phyloP scores from a whole-genome alignment of 2,113 vertebrate species.

The Panthera tigris region DNA sequence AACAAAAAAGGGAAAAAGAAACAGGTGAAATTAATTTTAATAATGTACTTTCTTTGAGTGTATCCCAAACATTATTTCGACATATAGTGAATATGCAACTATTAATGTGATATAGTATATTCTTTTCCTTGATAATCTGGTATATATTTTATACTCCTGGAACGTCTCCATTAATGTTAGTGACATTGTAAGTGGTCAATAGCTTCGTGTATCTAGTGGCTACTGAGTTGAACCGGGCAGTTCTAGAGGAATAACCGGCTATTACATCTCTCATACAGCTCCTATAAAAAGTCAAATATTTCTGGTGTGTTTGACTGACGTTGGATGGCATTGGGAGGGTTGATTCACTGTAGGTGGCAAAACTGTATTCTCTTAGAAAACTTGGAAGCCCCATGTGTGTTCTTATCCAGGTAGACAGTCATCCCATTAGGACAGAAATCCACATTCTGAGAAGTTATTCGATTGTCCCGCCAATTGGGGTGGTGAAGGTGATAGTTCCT shows the following conservation, averaged over 20 bases:
- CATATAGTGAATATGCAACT: not conserved
- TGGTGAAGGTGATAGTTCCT: not conserved
- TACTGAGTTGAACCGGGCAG: not conserved
- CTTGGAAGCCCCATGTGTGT: not conserved
- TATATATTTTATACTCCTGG: not conserved
- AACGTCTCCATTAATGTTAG: not conserved
- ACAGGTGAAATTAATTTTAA: not conserved
- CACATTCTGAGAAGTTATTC: not conserved
- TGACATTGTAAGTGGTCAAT: not conserved
- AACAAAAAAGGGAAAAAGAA: not conserved
- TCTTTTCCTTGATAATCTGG: not conserved
- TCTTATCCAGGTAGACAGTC: not conserved
- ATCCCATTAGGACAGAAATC: not conserved
- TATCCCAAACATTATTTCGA: not conserved
- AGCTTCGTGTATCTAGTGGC: not conserved
- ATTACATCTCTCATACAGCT: not conserved
- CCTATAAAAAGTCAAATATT: not conserved
- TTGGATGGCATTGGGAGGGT: not conserved
- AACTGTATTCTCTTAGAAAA: not conserved
- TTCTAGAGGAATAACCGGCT: not conserved
- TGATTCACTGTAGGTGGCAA: not conserved
- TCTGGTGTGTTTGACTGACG: not conserved
- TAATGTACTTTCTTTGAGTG: not conserved
- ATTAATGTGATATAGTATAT: not conserved
- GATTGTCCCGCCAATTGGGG: not conserved